Evolutionary conservation across 2,888 invertebrate genomes (phyloP).

Genomic region (Eilema caniola): DNA sequence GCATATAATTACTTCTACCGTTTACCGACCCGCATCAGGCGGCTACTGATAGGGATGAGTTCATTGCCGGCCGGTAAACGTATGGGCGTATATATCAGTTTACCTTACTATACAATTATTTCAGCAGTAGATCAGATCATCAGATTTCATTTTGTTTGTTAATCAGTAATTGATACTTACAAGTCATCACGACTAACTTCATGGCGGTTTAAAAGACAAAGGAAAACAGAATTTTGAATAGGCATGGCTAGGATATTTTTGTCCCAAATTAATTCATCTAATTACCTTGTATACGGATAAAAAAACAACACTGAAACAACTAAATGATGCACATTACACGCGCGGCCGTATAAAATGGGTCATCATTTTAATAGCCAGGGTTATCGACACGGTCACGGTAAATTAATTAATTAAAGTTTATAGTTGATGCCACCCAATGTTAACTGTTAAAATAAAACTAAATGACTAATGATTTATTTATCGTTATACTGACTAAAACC

Average conservation of each 20-base stretch:
- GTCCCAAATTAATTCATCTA: background rate
- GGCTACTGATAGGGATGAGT: background rate
- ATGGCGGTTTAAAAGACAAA: background rate
- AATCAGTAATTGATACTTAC: background rate
- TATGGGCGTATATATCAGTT: background rate
- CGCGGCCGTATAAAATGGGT: slow-evolving; percentile 42
- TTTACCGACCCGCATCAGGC: background rate
- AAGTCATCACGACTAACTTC: background rate
- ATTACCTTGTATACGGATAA: slow-evolving; percentile 7
- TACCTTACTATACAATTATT: background rate
- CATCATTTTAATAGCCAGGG: slow-evolving; percentile 37
- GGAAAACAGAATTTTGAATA: background rate
- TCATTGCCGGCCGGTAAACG: background rate
- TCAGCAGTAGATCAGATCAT: background rate
- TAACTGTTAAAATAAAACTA: background rate
- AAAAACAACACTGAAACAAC: slow-evolving; percentile 15
- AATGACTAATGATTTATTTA: background rate
- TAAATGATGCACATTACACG: slow-evolving; percentile 38
- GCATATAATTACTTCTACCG: background rate
- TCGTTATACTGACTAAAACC: background rate
- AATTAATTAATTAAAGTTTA: slow-evolving; percentile 7
- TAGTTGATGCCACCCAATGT: background rate
- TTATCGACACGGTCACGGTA: slow-evolving; percentile 33
- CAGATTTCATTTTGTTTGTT: background rate
- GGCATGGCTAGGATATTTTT: background rate